Evolutionary conservation across 1,140 invertebrate genomes (phyloP).

Genomic region (Drosophila dunni): DNA sequence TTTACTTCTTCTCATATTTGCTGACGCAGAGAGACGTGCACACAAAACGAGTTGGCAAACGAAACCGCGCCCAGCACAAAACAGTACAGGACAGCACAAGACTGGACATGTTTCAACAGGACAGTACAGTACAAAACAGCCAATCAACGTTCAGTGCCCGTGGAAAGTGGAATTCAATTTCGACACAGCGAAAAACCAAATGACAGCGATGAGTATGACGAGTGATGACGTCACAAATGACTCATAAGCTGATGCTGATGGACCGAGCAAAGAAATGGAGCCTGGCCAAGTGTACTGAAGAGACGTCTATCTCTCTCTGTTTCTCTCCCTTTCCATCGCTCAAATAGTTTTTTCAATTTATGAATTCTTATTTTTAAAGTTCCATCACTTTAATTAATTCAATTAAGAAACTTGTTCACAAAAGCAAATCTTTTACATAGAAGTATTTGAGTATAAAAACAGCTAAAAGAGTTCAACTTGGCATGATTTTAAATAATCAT

Average conservation of each 20-base stretch:
- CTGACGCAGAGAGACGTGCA: constrained; percentile 13
- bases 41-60: constrained; percentile 35
- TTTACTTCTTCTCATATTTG: constrained; percentile 37
- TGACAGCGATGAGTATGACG: constrained; percentile 34
- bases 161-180: constrained; percentile 71
- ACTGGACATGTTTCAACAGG: constrained; percentile 4
- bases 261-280: constrained; percentile 43
- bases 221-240: constrained; percentile 23
- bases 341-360: too few relatives aligned
- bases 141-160: constrained; percentile 36
- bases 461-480: too few relatives aligned
- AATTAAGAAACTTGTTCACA: too few relatives aligned
- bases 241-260: not conserved
- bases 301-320: not conserved
- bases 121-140: constrained; percentile 26
- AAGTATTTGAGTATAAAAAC: too few relatives aligned
- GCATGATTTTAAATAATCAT: too few relatives aligned
- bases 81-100: constrained; percentile 1
- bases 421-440: too few relatives aligned
- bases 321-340: too few relatives aligned
- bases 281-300: constrained; percentile 29
- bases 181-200: constrained; percentile 60
- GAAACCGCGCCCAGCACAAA: constrained; percentile 15
- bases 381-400: too few relatives aligned
- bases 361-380: too few relatives aligned